These are phyloP conservation scores for Phengaris alcon DNA, from an alignment of 2,888 invertebrate species.

Conservation along the genomic window DNA sequence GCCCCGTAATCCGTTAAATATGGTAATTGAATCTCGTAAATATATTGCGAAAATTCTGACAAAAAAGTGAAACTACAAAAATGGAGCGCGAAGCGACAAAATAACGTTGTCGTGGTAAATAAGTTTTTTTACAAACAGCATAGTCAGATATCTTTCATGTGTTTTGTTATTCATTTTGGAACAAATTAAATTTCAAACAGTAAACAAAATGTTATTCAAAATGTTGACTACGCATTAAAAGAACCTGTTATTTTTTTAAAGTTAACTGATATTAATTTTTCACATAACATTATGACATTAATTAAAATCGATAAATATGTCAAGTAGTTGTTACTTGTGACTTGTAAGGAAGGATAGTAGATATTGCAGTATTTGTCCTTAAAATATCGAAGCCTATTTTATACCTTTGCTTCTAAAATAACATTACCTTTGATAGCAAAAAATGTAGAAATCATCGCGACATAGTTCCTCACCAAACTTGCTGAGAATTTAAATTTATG, in stretches of 20 bases:
- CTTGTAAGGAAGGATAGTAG: background rate
- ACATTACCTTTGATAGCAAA: background rate
- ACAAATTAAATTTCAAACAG: background rate
- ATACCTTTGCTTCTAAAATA: background rate
- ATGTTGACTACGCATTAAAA: too few relatives aligned
- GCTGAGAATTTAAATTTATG: background rate
- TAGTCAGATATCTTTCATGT: background rate
- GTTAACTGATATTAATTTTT: too few relatives aligned
- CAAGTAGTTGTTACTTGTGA: background rate
- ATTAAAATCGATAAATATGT: too few relatives aligned
- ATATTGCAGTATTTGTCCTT: background rate
- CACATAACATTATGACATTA: too few relatives aligned
- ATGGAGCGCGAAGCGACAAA: slow-evolving; percentile 3
- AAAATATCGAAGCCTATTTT: background rate
- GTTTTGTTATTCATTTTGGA: background rate
- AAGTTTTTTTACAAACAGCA: background rate
- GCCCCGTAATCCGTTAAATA: slow-evolving; percentile 22
- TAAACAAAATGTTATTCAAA: too few relatives aligned
- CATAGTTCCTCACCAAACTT: background rate
- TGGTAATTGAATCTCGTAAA: slow-evolving; percentile 26
- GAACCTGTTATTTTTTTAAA: too few relatives aligned
- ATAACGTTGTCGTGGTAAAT: background rate
- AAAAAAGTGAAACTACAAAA: slow-evolving; percentile 10
- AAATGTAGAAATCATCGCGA: background rate
- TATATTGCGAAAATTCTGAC: slow-evolving; percentile 5